Base-by-base conservation (phyloP, 2,113 vertebrate species). In the Oncorhynchus mykiss region DNA sequence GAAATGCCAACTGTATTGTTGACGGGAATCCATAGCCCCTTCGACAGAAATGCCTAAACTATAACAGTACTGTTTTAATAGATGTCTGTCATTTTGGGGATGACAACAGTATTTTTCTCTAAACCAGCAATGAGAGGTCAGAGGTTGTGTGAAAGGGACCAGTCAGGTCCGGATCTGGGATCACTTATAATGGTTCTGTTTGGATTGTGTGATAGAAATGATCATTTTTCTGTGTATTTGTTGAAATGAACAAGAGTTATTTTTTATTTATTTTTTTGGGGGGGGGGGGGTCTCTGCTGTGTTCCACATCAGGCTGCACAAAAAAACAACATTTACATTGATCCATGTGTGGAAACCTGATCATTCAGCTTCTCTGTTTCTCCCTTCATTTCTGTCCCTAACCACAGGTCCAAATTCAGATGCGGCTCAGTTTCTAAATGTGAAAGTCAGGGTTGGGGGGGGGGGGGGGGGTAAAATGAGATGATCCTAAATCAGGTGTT, bases 101-200 rank as follows among this genome's bases (percentile, higher is more conserved):
- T 29, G 5, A 34, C 27, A 31, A 27, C 34, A 70, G 60, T 71
- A 68, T 75, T 81, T 84, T 49, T 48, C 80, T 82, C 70, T 16
- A 45, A 86, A 75, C 72, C 74, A 86, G 74, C 77, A n/a, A 4
- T 49, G 67, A 59, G 22, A 39, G 25, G 57, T 27, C 25, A 48
- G 29, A 48, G 9, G 29, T 67, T 31, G 25, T 67, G 75, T 78
- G 20, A 64, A 54, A 74, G 48, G 51, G 60, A 74, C 3, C 9
- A 16, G 14, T 16, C 12, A 54, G 51, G 14, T 16, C 49, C 1
- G 4, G 49, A 69, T 59, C 24, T 59, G 29, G 39, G 24, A 57
- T n/a, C 20, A 51, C 25, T 14, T 66, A 51, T 51, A 29, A 65
- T 22, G 51, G 13, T 71, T 71, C 48, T 51, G 29, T 24, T 5